Base-by-base conservation (phyloP, 2,113 vertebrate species). In the Megaleporinus macrocephalus region DNA sequence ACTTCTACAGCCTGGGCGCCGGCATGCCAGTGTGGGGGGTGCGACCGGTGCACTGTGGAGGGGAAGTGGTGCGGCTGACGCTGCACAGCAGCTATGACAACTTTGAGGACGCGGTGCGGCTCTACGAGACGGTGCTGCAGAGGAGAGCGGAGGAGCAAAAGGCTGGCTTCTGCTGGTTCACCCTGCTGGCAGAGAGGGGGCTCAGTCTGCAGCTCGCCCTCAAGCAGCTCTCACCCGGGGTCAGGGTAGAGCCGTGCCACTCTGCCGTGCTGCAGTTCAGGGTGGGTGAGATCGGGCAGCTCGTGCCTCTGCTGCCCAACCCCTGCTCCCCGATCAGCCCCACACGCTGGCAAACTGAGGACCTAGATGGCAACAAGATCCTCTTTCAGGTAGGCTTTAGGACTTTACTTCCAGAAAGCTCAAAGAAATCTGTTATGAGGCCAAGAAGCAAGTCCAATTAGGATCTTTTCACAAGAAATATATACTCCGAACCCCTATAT, bases 21-120 rank as follows among this genome's bases (percentile, higher is more conserved):
- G 95, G 95, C 44, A 95, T 98, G 96, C 97, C 98, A 0, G 90
- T 97, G 79, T 99, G 97, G 97, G 97, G 95, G 0, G 89, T 98
- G 66, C 90, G 96, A 49, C 93, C 93, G 1, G 96, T 94, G 76
- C 95, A 89, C 79, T 86, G 93, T 0, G 95, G 97, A 18, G 85
- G 94, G 0, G 96, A 98, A 77, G 92, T 96, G 62, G 88, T 99
- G 62, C 93, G 96, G 0, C 89, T 99, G 82, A 99, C 97, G 0
- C 88, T 99, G 5, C 95, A 96, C 91, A 97, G 96, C 83, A 91
- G 89, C 9, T 95, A 95, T 0, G 95, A 97, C 5, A 98, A 98
- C 91, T 99, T 96, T 0, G 96, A 97, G 68, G 97, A 99, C 0
- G 88, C 95, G 0, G 92, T 97, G 76, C 88, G 94, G 33, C 94